Base-by-base conservation (phyloP, 2,888 invertebrate genomes). In the Pharmacophagus antenor region DNA sequence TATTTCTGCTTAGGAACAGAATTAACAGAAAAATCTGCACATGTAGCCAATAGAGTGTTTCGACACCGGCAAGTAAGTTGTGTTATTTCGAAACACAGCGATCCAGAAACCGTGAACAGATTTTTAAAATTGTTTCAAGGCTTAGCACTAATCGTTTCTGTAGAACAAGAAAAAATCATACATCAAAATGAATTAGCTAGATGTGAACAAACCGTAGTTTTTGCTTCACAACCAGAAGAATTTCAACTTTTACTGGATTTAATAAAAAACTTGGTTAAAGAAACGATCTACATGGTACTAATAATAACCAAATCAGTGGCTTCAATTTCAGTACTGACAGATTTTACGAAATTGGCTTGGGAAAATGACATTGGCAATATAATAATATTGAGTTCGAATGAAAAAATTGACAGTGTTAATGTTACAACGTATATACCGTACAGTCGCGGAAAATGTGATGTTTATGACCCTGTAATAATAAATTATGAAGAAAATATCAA, bases 391-490 rank as follows among this genome's bases (percentile, higher is more conserved):
- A 75, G 69, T 58, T 62, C 18, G 1, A 49, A 63, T 18, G 49
- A 18, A 18, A 17, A 59, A 6, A 51, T 64, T 10, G 63, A 69
- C 2, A 63, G 68, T 56, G 62, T 77, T 6, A 64, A 58, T 3
- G 17, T 78, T 1, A 70, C 72, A 3, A 84, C 84, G 0, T 84
- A 76, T 64, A 73, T 71, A 58, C 85, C 85, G 2, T 79, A 79
- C 52, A 69, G 63, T 8, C 63, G 70, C 4, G 72, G 70, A 15
- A 61, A 60, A 17, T 86, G 85, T 65, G 70, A 64, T 1, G 72
- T 82, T 56, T 66, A 65, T 21, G 67, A 69, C 7, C 76, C 82
- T 1, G 66, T 79, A 2, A 37, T 55, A 51, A 48, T 82, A 37
- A 65, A 68, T 4, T 7, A 44, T 17, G 61, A 69, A 6, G 51